Percentiles rank a stretch among this genome's conserved stretches.
These are phyloP conservation scores for Pandion haliaetus DNA, from an alignment of 2,113 vertebrate genomes.

Conservation along the genomic window DNA sequence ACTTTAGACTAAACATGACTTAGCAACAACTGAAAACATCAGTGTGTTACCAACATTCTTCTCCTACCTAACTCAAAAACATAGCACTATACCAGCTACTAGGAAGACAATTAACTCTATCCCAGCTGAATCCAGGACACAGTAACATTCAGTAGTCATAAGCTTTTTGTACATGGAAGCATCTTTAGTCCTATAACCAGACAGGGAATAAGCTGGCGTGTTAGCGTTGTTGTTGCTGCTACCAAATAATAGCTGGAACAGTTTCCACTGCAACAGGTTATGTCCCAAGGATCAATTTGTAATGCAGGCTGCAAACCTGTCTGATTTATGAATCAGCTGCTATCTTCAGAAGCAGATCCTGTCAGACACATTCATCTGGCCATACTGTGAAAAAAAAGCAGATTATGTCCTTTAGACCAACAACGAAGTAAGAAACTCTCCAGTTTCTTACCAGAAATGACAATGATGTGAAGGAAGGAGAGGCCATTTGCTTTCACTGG, in stretches of 20 bases:
- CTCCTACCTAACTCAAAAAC: no score
- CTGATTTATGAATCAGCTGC: background rate
- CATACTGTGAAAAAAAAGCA: background rate
- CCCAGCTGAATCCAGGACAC: no score
- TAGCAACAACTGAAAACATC: no score
- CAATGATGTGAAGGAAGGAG: background rate
- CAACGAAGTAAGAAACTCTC: background rate
- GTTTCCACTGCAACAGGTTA: background rate
- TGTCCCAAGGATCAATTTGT: background rate
- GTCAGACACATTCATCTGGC: background rate
- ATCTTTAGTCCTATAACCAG: background rate
- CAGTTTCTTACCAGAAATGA: background rate
- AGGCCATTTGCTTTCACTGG: background rate
- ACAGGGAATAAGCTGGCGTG: background rate
- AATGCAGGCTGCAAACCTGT: background rate
- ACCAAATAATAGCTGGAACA: background rate
- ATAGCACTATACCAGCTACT: no score
- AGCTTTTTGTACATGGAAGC: background rate
- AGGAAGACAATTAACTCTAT: no score
- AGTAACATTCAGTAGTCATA: background rate
- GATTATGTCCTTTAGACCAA: background rate
- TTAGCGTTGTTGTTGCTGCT: background rate
- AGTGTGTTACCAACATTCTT: no score
- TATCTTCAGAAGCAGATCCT: background rate
- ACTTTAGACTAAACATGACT: no score